Percentiles rank a stretch among this genome's conserved stretches.
These are phyloP conservation scores for Tenodera sinensis DNA, from an alignment of 2,888 invertebrate species.

Conservation along the genomic window DNA sequence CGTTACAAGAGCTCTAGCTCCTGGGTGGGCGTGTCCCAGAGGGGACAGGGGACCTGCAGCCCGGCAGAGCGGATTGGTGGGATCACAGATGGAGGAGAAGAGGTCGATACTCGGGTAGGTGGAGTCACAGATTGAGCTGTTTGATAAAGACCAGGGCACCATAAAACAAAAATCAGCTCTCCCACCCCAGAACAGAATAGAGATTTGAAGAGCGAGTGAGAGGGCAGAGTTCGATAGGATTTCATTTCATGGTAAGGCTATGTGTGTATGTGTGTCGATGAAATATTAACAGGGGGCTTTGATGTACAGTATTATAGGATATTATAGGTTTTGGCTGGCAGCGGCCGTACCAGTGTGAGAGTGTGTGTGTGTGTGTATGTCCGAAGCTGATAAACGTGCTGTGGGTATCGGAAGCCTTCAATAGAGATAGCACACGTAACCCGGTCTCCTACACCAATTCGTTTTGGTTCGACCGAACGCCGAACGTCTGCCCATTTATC, in stretches of 20 bases:
- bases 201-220: constrained; percentile 10
- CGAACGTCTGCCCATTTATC: neutral
- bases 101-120: constrained; percentile 7
- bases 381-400: neutral
- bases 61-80: neutral
- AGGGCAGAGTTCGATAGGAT: neutral
- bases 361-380: neutral
- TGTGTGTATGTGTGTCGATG: neutral
- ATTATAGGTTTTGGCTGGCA: neutral
- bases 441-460: neutral
- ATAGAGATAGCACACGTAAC: neutral
- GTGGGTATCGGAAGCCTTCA: neutral
- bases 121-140: constrained; percentile 28
- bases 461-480: neutral
- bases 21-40: neutral
- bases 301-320: neutral
- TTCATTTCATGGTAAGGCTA: constrained; percentile 2
- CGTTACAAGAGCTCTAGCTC: neutral
- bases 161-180: constrained; percentile 17
- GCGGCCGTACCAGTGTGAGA: no score
- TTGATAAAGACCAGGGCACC: constrained; percentile 17
- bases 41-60: neutral
- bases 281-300: neutral
- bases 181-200: neutral
- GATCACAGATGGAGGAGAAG: neutral